Evolutionary conservation across 2,888 invertebrate genomes (phyloP), one percentile per base, ranked within the genome.

Genomic region (Trachelus troglodyta): DNA sequence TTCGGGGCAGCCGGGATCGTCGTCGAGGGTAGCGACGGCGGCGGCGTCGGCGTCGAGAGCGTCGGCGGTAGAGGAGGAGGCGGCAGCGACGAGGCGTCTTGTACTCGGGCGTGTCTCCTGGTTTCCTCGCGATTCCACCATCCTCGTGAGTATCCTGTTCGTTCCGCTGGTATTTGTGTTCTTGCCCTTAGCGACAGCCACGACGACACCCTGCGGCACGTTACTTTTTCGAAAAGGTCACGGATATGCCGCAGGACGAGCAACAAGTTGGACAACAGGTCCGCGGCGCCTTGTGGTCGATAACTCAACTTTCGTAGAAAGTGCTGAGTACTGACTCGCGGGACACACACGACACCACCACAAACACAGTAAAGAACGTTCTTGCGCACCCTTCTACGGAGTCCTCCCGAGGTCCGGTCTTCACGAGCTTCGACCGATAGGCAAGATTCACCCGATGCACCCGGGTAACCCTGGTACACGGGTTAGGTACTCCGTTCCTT

Each of bases 211-310:
- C 23, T 56, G 56, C 23, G 56, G 56, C 56, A 56, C 56, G 56
- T 56, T 56, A 56, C 23, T 23, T 56, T 56, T 56, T 56, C 56
- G 56, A 56, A 56, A 23, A 56, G 56, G 56, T 56, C 56, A 30
- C 71, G 15, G 76, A 30, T 76, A n/a, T 34, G 33, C 34, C 71
- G 33, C 81, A 83, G 89, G 87, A 87, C 87, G 88, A 90, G 91
- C 91, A 91, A 91, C 91, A 91, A 91, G 91, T 91, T 90, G 90
- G 90, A 91, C 91, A 90, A 91, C 90, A 90, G 91, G 90, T 91
- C 90, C 89, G 88, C 86, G 87, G 78, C 78, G 80, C 80, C 81
- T 79, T 84, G 84, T 86, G 85, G 86, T 86, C 88, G 88, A 87
- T 88, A 86, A 87, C 86, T 85, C 85, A 85, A 84, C 84, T 85